Conservation (phyloP, 2,113 vertebrate genomes). For the Xiphias gladius region DNA sequence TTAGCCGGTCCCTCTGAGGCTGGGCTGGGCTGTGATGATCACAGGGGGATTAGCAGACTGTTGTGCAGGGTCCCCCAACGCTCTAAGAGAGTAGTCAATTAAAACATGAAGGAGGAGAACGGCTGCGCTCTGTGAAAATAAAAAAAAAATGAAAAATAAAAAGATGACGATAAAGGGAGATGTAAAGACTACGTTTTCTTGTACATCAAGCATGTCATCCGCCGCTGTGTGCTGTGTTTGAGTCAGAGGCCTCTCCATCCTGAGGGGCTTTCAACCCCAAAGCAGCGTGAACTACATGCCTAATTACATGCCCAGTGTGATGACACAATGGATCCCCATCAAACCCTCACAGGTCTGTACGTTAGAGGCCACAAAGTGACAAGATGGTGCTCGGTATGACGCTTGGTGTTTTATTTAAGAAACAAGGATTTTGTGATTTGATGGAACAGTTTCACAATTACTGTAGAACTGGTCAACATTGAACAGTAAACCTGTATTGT, state of each 20-base stretch:
- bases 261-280: conserved; percentile 56
- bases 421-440: too few species aligned
- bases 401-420: too few species aligned
- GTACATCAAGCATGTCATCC: conserved; percentile 61
- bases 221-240: conserved; percentile 38
- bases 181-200: conserved; percentile 67
- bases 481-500: too few species aligned
- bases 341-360: conserved; percentile 34
- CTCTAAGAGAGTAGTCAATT: conserved; percentile 76
- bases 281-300: conserved; percentile 45
- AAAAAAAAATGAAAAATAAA: conserved; percentile 4
- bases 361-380: conserved; percentile 49
- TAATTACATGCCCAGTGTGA: conserved; percentile 68
- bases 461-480: too few species aligned
- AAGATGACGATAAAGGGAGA: conserved; percentile 34
- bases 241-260: conserved; percentile 40
- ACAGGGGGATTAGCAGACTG: conserved; percentile 71
- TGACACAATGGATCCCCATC: conserved; percentile 58
- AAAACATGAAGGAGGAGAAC: conserved; percentile 70
- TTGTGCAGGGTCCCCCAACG: conserved; percentile 62
- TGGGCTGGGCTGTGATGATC: conserved; percentile 62
- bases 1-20: conserved; percentile 54
- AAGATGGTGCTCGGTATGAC: not conserved
- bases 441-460: too few species aligned
- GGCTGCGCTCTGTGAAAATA: conserved; percentile 13